Evolutionary conservation across 2,888 invertebrate species (phyloP), one percentile per base, ranked within the genome.

Genomic region (Yponomeuta plumbellus): DNA sequence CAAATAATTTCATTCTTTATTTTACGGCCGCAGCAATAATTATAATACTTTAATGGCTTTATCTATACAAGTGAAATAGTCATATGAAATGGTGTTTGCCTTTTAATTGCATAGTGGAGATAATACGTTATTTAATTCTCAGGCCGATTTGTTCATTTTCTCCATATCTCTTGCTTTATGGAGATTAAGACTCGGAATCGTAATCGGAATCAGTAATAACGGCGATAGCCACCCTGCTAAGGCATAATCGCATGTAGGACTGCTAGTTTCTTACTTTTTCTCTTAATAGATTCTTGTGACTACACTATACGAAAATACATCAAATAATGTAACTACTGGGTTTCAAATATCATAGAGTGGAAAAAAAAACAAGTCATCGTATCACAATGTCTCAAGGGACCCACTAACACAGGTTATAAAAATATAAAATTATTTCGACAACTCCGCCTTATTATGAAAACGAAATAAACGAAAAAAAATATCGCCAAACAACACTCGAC

Each of bases 151-250:
- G 78, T 75, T 70, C 72, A 71, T 72, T 52, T 52, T 67, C 72
- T 75, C 79, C 80, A 74, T 81, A 80, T 79, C 76, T 77, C 77
- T 71, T 78, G 23, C 75, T 80, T 84, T 84, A 86, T 85, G 80
- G 76, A 79, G 83, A 84, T 82, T 70, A 79, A 71, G 69, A 73
- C 76, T 52, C 74, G 76, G 77, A 80, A 80, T 69, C 59, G 63
- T 68, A 66, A 70, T 68, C 64, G 67, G 62, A 61, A 61, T 26
- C 22, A 17, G 40, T 62, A 58, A 67, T 67, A 64, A 67, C 10
- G 11, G 17, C n/a, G n/a, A 59, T 58, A n/a, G 52, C 62, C 52
- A 66, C 57, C 44, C 63, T 22, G 22, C 44, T 23, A 17, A 26
- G 17, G 34, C 20, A 21, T 58, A 11, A 58, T 58, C 21, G n/a